phyloP scores from a whole-genome alignment of 2,888 invertebrate genomes.

The Limnephilus lunatus region DNA sequence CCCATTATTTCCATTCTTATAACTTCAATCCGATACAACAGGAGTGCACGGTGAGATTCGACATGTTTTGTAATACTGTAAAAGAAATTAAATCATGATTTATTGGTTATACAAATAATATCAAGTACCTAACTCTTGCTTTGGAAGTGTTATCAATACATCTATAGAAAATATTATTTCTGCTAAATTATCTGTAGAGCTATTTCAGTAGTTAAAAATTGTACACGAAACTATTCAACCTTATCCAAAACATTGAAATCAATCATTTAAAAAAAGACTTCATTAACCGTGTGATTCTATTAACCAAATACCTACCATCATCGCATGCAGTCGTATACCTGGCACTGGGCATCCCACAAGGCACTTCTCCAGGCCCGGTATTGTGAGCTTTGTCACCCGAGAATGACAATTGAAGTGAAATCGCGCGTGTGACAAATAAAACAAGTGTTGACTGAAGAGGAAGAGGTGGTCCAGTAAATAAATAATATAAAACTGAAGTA shows the following conservation, averaged over 20 bases:
- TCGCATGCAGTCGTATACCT: not conserved
- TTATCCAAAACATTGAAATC: not conserved
- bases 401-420: not conserved
- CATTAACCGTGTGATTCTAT: not conserved
- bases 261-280: not conserved
- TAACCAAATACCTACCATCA: not conserved
- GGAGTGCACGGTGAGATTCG: not conserved
- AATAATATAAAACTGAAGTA: not conserved
- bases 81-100: not conserved
- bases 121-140: not conserved
- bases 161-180: not conserved
- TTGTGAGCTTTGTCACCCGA: not conserved
- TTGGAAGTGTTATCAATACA: not conserved
- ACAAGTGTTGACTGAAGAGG: not conserved
- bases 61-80: not conserved
- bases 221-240: not conserved
- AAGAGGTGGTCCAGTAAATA: not conserved
- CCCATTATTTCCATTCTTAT: not conserved
- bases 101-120: not conserved
- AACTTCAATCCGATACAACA: not conserved
- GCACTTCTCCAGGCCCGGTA: not conserved
- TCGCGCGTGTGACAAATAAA: conserved; percentile 2
- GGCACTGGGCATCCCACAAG: not conserved
- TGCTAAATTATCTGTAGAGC: not conserved
- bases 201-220: not conserved